phyloP scores from a whole-genome alignment of 2,888 invertebrate species.

The Coleophora flavipennella region DNA sequence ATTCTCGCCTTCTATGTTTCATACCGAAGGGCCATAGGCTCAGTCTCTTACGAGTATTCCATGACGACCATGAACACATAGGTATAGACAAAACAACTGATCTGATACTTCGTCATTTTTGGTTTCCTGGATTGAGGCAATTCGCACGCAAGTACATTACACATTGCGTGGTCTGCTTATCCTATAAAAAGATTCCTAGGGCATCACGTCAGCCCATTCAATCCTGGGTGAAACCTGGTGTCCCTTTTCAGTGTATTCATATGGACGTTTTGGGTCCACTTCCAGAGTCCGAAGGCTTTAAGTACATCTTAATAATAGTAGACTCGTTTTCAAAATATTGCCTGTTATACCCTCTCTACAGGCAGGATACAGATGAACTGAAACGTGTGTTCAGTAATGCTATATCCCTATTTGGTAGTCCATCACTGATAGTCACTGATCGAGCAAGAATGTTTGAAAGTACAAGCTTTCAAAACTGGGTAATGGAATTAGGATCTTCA shows the following conservation, averaged over 20 bases:
- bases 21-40: neutral
- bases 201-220: conserved; percentile 1
- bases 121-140: conserved; percentile 3
- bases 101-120: conserved; percentile 3
- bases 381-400: neutral
- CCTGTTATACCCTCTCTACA: conserved; percentile 1
- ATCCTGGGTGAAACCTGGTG: conserved; percentile 1
- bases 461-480: neutral
- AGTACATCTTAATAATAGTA: no score
- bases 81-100: conserved; percentile 1
- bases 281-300: no score
- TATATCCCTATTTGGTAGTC: conserved; percentile 2
- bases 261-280: no score
- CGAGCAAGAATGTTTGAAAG: conserved; percentile 5
- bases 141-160: conserved; percentile 2
- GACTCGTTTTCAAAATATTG: conserved; percentile 2
- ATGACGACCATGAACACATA: conserved; percentile 3
- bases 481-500: neutral
- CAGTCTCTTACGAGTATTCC: neutral
- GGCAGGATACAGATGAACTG: conserved; percentile 3
- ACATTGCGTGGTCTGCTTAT: neutral
- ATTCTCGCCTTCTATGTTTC: neutral
- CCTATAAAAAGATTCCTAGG: conserved; percentile 1
- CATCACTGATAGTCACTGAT: no score
- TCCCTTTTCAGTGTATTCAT: conserved; percentile 1